Percentiles rank a stretch among this genome's conserved stretches.
Evolutionary conservation across 2,797 vertebrate genomes (phyloP).

Genomic region (Onychomys leucogaster): DNA sequence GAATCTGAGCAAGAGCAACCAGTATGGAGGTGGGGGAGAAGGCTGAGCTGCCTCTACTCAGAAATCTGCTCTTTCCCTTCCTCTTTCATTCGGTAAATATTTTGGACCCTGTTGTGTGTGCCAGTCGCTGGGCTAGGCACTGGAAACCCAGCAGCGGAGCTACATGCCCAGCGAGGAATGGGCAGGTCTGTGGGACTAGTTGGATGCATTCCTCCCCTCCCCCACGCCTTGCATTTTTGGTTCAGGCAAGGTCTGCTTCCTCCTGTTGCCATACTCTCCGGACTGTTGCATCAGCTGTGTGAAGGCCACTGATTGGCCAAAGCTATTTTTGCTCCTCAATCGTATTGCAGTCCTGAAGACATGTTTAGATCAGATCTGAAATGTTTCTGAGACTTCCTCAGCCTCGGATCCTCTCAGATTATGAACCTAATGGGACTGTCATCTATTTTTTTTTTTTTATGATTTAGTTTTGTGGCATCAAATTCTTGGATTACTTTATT

Average conservation of each 20-base stretch:
- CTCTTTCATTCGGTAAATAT: constrained; percentile 55
- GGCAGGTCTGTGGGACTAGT: background rate
- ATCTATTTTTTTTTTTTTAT: constrained; percentile 51
- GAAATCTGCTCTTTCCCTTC: background rate
- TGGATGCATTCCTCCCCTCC: constrained; percentile 25
- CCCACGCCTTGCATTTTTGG: constrained; percentile 58
- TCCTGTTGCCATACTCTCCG: constrained; percentile 61
- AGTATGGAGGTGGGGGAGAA: constrained; percentile 18
- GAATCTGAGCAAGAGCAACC: constrained; percentile 38
- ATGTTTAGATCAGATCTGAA: constrained; percentile 49
- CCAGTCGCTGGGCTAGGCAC: constrained; percentile 17
- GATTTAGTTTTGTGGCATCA: constrained; percentile 56
- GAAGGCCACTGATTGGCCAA: constrained; percentile 73
- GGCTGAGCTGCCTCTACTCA: background rate
- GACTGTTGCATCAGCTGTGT: constrained; percentile 70
- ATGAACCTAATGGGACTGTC: constrained; percentile 41
- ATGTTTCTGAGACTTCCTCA: constrained; percentile 58
- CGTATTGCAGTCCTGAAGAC: constrained; percentile 52
- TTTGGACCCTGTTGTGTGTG: background rate
- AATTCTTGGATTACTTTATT: constrained; percentile 7
- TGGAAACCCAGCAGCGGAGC: constrained; percentile 7
- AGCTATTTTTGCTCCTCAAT: constrained; percentile 72
- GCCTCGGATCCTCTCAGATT: constrained; percentile 41
- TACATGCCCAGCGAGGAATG: background rate
- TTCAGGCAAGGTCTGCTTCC: constrained; percentile 53